Conservation (phyloP, 2,888 invertebrate species). For the Nomada hirtipes region DNA sequence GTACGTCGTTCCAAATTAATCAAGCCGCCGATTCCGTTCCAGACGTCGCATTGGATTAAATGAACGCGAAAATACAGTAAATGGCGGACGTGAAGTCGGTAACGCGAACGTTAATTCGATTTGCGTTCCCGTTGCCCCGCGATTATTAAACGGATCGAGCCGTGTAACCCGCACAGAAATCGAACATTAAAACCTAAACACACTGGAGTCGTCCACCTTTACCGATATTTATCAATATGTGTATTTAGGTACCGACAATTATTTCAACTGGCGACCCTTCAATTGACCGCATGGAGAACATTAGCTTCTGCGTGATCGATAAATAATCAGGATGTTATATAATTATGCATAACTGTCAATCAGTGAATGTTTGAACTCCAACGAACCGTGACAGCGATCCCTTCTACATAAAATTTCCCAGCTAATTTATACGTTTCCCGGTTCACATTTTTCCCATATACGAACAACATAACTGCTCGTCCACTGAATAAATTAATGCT, state of each 20-base stretch:
- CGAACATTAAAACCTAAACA: constrained; percentile 20
- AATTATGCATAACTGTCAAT: constrained; percentile 16
- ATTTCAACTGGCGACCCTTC: not conserved
- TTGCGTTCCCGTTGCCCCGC: constrained; percentile 1
- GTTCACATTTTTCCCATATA: constrained; percentile 16
- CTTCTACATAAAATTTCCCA: not conserved
- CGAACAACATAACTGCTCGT: constrained; percentile 11
- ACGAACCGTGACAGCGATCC: not conserved
- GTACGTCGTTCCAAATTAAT: not conserved
- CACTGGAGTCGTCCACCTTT: not conserved
- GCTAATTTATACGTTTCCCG: constrained; percentile 26
- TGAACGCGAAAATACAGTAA: constrained; percentile 18
- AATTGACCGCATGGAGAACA: not conserved
- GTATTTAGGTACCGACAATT: not conserved
- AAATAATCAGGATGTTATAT: constrained; percentile 7
- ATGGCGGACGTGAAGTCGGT: not conserved
- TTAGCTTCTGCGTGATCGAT: constrained; percentile 1
- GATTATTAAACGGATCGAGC: constrained; percentile 27
- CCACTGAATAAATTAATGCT: constrained; percentile 39
- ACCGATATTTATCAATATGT: constrained; percentile 7
- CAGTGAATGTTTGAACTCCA: not conserved
- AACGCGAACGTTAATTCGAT: constrained; percentile 15
- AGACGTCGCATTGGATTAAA: constrained; percentile 12
- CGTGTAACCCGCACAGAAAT: not conserved
- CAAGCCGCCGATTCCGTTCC: not conserved